These are phyloP conservation scores for Cebidichthys violaceus DNA, from an alignment of 2,113 vertebrate genomes.

Conservation along the genomic window DNA sequence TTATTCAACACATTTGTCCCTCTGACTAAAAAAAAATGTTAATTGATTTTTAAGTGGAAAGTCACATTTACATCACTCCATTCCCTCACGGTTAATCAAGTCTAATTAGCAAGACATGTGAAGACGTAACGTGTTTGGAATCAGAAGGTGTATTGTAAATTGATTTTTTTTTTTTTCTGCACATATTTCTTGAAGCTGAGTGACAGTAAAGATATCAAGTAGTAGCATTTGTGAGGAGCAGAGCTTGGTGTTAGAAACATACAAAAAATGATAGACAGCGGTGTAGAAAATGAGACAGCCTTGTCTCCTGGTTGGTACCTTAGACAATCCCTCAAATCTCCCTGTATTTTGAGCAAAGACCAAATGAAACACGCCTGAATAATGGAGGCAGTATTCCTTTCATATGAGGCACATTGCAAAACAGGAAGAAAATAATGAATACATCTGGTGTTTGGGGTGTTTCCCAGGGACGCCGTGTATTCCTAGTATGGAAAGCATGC, in stretches of 20 bases:
- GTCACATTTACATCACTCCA: slow-evolving; percentile 56
- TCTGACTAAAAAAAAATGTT: slow-evolving; percentile 42
- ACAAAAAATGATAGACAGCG: slow-evolving; percentile 87
- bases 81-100: slow-evolving; percentile 65
- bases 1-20: slow-evolving; percentile 67
- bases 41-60: slow-evolving; percentile 76
- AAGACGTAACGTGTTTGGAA: slow-evolving; percentile 18
- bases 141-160: slow-evolving; percentile 14
- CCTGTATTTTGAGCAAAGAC: slow-evolving; percentile 66
- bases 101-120: slow-evolving; percentile 55
- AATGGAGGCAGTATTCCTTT: slow-evolving; percentile 61
- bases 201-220: slow-evolving; percentile 12
- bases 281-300: slow-evolving; percentile 67
- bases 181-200: background rate
- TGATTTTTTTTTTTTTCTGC: slow-evolving; percentile 27
- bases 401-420: slow-evolving; percentile 72
- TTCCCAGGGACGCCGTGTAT: slow-evolving; percentile 62
- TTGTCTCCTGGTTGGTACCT: slow-evolving; percentile 62
- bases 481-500: slow-evolving; percentile 69
- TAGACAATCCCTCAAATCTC: slow-evolving; percentile 74
- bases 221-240: slow-evolving; percentile 71
- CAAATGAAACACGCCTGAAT: slow-evolving; percentile 68
- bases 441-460: slow-evolving; percentile 67
- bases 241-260: slow-evolving; percentile 82
- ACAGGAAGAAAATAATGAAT: slow-evolving; percentile 80